Conservation (phyloP, 2,888 invertebrate genomes). For the Diabrotica balteata region DNA sequence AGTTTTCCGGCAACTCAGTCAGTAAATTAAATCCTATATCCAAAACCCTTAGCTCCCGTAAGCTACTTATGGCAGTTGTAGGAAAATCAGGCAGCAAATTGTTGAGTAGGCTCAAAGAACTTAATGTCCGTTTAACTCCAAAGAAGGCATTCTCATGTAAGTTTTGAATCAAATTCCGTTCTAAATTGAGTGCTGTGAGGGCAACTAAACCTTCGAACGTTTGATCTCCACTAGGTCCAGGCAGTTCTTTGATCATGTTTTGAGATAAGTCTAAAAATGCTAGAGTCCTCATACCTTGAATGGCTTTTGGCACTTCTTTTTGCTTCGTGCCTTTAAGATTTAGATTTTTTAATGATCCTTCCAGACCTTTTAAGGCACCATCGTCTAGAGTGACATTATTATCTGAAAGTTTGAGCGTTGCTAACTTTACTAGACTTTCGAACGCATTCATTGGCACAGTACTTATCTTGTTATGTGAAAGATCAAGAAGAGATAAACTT, state of each 20-base stretch:
- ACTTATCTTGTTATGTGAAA: conserved; percentile 82
- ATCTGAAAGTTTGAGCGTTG: conserved; percentile 85
- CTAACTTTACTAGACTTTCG: conserved; percentile 72
- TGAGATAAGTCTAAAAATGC: conserved; percentile 91
- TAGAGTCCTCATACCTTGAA: conserved; percentile 77
- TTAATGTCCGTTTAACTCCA: conserved; percentile 82
- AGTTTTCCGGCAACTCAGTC: conserved; percentile 79
- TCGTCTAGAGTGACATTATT: conserved; percentile 80
- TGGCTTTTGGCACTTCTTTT: conserved; percentile 79
- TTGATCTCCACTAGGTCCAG: conserved; percentile 68
- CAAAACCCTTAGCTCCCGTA: conserved; percentile 83
- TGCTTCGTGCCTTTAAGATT: conserved; percentile 88
- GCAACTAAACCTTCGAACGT: conserved; percentile 82
- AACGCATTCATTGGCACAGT: conserved; percentile 80
- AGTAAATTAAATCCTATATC: conserved; percentile 93
- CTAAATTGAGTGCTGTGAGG: conserved; percentile 85
- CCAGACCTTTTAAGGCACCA: conserved; percentile 79
- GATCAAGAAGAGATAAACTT: conserved; percentile 80
- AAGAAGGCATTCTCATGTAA: conserved; percentile 79
- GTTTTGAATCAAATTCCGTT: conserved; percentile 83
- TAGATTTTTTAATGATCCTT: conserved; percentile 82
- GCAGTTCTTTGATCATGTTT: conserved; percentile 83
- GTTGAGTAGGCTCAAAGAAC: conserved; percentile 87
- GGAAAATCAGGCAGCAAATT: conserved; percentile 90
- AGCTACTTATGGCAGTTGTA: conserved; percentile 76